Evolutionary conservation across 2,797 vertebrate species (phyloP).

Genomic region (Passerculus sandwichensis): DNA sequence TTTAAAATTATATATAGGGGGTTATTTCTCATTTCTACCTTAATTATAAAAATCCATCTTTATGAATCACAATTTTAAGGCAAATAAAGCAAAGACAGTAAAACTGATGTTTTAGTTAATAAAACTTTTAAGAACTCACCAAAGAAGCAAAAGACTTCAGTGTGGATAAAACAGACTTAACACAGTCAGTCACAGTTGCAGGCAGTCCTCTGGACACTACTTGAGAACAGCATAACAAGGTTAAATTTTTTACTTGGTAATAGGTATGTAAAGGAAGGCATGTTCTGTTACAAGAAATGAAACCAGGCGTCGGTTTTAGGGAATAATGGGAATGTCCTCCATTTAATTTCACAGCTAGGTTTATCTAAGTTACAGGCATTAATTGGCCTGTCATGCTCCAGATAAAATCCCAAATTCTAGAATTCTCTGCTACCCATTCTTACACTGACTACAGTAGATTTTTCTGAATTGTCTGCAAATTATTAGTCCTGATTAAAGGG

Average conservation of each 20-base stretch:
- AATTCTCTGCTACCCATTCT: not conserved
- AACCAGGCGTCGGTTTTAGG: not conserved
- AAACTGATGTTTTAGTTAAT: slow-evolving; percentile 32
- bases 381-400: not conserved
- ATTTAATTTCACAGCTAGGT: not conserved
- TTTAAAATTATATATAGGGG: slow-evolving; percentile 74
- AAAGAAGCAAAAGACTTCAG: not conserved
- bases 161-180: not conserved
- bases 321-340: not conserved
- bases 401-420: not conserved
- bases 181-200: not conserved
- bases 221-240: not conserved
- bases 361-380: not conserved
- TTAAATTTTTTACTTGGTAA: not conserved
- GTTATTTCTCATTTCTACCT: slow-evolving; percentile 72
- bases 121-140: not conserved
- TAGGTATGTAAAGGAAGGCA: not conserved
- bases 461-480: not conserved
- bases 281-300: not conserved
- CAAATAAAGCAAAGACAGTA: slow-evolving; percentile 55
- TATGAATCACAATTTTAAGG: slow-evolving; percentile 55
- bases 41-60: slow-evolving; percentile 75
- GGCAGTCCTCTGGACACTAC: not conserved
- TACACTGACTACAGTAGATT: not conserved
- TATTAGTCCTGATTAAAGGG: not conserved